Conservation (phyloP, 2,113 vertebrate genomes). For the Cyanoderma ruficeps region DNA sequence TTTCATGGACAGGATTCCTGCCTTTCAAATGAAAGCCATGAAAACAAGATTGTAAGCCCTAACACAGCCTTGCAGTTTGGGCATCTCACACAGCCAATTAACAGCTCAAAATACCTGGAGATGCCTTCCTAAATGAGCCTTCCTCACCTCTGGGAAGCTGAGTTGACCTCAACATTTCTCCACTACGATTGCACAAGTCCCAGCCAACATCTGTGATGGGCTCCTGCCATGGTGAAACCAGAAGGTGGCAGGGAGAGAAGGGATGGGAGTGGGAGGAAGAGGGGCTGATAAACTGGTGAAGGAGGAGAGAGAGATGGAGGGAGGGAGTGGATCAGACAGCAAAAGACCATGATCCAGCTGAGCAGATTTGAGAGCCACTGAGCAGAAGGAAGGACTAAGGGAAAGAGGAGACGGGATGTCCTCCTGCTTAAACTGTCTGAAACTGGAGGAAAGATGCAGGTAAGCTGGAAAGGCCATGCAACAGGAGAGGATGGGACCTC, state of each 20-base stretch:
- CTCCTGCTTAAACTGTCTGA: not conserved
- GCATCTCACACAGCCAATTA: not conserved
- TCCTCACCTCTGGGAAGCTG: not conserved
- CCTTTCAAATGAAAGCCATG: not conserved
- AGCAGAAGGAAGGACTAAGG: not conserved
- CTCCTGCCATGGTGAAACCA: not conserved
- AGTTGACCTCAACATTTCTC: not conserved
- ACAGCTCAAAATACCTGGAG: not conserved
- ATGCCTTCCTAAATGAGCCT: not conserved
- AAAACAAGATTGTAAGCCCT: not conserved
- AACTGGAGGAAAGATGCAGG: not conserved
- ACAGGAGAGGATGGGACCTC: not conserved
- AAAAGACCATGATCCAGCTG: not conserved
- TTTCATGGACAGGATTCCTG: not conserved
- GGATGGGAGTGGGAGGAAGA: not conserved
- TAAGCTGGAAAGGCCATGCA: not conserved
- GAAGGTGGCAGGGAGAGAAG: not conserved
- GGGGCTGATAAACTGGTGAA: not conserved
- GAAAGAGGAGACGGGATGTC: not conserved
- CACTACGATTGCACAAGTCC: rapidly evolving
- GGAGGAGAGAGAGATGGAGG: not conserved
- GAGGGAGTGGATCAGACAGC: not conserved
- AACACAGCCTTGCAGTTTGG: not conserved
- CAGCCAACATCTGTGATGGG: not conserved
- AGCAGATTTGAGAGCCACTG: not conserved